Conservation (phyloP, 2,113 vertebrate genomes). For the Eidolon helvum region DNA sequence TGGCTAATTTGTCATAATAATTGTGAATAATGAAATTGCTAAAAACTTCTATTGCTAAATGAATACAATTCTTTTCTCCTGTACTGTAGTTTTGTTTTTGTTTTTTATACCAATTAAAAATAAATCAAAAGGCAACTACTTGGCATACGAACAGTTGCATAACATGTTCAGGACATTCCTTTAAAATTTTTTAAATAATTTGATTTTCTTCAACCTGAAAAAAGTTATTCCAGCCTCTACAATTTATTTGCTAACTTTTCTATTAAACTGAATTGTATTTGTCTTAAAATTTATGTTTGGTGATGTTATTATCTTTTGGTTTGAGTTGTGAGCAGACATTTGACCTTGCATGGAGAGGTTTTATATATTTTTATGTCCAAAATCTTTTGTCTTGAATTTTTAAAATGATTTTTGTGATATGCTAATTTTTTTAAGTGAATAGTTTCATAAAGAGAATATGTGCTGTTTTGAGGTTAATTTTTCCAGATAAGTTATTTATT, state of each 20-base stretch:
- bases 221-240: not conserved
- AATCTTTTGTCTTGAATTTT: slow-evolving; percentile 20
- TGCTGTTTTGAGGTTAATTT: not conserved
- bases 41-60: not conserved
- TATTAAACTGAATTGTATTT: slow-evolving; percentile 4
- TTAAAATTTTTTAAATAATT: not conserved
- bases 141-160: not conserved
- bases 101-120: not conserved
- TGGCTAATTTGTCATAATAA: not conserved
- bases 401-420: not conserved
- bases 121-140: not conserved
- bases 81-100: not conserved
- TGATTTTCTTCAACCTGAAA: not conserved
- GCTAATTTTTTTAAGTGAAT: not conserved
- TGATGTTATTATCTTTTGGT: not conserved
- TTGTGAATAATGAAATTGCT: not conserved
- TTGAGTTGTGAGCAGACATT: not conserved
- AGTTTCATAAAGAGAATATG: not conserved
- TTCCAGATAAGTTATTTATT: too few species aligned
- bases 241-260: not conserved
- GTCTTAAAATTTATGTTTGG: not conserved
- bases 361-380: not conserved
- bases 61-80: not conserved
- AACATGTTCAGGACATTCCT: not conserved
- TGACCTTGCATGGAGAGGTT: not conserved